Base-by-base conservation (phyloP, 2,113 vertebrate genomes). In the Verasper variegatus region DNA sequence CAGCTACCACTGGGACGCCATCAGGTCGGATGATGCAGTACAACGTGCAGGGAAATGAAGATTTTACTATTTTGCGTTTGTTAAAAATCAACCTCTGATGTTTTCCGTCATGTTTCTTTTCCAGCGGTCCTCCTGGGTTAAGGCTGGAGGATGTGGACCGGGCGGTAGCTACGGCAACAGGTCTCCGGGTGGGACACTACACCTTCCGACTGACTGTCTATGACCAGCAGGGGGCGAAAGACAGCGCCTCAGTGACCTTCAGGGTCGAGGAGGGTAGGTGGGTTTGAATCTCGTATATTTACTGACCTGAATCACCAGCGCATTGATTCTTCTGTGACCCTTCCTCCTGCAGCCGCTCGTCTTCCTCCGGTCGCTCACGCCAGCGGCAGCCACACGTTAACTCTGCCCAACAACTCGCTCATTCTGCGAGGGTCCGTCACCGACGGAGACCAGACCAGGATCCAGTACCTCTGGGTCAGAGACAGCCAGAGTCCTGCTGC, bases 401-500 rank as follows among this genome's bases (percentile, higher is more conserved):
- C 94, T 3, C 95, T 98, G 81, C 97, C 97, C 85, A 96, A 96
- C 93, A 97, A 94, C 84, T 96, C 96, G 20, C 84, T 98, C 89
- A 93, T 94, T 24, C 95, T 98, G 78, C 90, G 94, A 69, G 96
- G 97, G 74, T 97, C 96, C 3, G 92, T 91, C 15, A 97, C 96
- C 66, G 85, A 94, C n/a, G 94, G 94, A 42, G 95, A 96, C 91
- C 94, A 94, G 69, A 89, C 85, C 1, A 90, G 95, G n/a, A 89
- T 96, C 21, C 95, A 92, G 0, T 97, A 93, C 90, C 77, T 94
- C 57, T 98, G 97, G 97, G 94, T 93, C 82, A 88, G 96, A 37
- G 96, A 97, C 65, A 89, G 91, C 54, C 96, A 96, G 89, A 98
- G 97, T 86, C 97, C 96, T 60, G 97, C 97, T 24, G 96, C 97